Evolutionary conservation across 2,797 vertebrate species (phyloP), one percentile per base, ranked within the genome.

Genomic region (Karalla daura): DNA sequence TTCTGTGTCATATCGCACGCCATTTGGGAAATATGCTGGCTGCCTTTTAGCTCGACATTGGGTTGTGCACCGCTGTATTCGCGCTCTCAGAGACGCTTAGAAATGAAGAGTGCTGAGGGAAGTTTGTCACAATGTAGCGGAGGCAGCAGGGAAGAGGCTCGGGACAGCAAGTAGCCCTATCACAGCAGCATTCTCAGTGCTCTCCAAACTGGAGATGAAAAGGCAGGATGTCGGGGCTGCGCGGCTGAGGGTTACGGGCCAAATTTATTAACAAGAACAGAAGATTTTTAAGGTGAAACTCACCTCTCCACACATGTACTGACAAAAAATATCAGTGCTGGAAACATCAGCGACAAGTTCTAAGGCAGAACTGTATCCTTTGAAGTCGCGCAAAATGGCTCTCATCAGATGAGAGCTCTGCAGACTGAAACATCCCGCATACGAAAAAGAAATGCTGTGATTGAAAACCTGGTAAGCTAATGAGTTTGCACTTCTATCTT

Each of bases 401-500:
- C 71, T 88, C 84, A 87, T 92, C 86, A 77, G 88, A 85, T 85
- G 74, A 83, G 79, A 86, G 80, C 81, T 73, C 74, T 68, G 73
- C 81, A 84, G 81, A 84, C 81, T 20, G 82, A 87, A 77, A 86
- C 83, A 77, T 86, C 69, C 78, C 75, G 77, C 53, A 27, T 77
- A 78, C 84, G 70, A 90, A 87, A 88, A n/a, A n/a, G n/a, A n/a
- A 87, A 61, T 69, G 67, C 81, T 68, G 76, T 83, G 85, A 93
- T 92, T 86, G 86, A 85, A 89, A 91, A 91, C 81, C 88, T 82
- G 87, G 89, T 88, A 84, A 90, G 88, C 90, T 93, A 94, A 93
- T 93, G 91, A 94, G 91, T 94, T 93, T 91, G 88, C 87, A 78
- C 84, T 89, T 93, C 89, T 91, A 91, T 92, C 89, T 91, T 76